Base-by-base conservation (phyloP, 2,888 invertebrate species). In the Azorinus chamasolen region DNA sequence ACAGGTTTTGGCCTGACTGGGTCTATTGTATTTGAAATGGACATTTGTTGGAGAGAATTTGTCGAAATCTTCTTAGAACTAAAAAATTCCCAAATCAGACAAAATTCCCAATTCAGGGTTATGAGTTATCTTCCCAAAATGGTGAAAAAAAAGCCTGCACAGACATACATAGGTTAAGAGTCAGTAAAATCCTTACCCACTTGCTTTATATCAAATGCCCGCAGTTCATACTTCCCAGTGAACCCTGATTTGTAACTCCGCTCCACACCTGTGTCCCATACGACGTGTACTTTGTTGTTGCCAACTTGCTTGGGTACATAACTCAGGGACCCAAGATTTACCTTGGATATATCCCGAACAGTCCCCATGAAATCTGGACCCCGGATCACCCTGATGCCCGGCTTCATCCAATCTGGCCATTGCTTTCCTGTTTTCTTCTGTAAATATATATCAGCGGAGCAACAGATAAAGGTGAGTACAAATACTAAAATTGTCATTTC, bases 401-500 rank as follows among this genome's bases (percentile, higher is more conserved):
- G 74, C 37, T 71, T 76, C 81, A 81, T 81, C 81, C 81, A 81
- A 61, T 75, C 74, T 41, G 81, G 81, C 81, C 81, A 81, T 54
- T 75, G 81, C 18, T 46, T 45, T 1, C 54, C 63, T n/a, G 59
- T 18, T 32, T 32, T 32, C 32, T 10, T 32, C 32, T 32, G 32
- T 32, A 32, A 32, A 10, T 32, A 32, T 6, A 10, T 32, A 32
- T 6, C 32, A 32, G 32, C 32, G 10, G 32, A 10, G 32, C 32
- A 6, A 4, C 32, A 32, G 32, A 32, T 32, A 32, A 32, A 10
- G 10, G 32, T 4, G 32, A 32, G 32, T 32, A 32, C 4, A 32
- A 4, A 6, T 4, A 32, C 4, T 10, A 32, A 32, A 32, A 6
- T 32, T 10, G 10, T 6, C 32, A 32, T 32, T 6, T 32, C 10